A percentile compares a stretch with the other conserved stretches of the same genome.
These are phyloP conservation scores for Neodiprion fabricii DNA, from an alignment of 1,140 invertebrate species.

Conservation along the genomic window DNA sequence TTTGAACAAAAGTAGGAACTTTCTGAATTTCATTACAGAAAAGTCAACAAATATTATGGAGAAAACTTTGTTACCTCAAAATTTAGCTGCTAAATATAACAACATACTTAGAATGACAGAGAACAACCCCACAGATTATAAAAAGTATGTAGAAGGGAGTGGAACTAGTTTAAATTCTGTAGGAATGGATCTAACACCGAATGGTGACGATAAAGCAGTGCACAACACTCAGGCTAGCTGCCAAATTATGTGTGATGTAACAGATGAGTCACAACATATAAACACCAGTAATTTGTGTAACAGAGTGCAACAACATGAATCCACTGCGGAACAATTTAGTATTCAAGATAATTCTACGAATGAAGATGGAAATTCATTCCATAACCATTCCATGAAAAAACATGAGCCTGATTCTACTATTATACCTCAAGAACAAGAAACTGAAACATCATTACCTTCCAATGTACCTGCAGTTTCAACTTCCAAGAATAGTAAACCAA, in stretches of 20 bases:
- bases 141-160: background rate
- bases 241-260: too few species aligned
- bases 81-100: slow-evolving; percentile 41
- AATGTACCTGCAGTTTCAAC: background rate
- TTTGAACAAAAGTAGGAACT: slow-evolving; percentile 53
- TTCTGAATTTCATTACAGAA: slow-evolving; percentile 56
- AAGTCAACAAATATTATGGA: slow-evolving; percentile 59
- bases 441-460: background rate
- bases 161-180: background rate
- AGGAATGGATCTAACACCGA: background rate
- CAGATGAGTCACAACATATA: too few species aligned
- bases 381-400: background rate
- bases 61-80: slow-evolving; percentile 51
- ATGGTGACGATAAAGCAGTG: too few species aligned
- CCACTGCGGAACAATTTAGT: too few species aligned
- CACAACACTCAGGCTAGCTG: too few species aligned
- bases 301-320: too few species aligned
- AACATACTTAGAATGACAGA: slow-evolving; percentile 27
- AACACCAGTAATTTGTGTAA: too few species aligned
- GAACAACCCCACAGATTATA: background rate
- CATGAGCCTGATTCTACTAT: background rate
- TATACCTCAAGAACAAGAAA: background rate
- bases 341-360: too few species aligned
- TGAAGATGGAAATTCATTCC: background rate
- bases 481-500: background rate